A percentile compares a stretch with the other conserved stretches of the same genome.
Evolutionary conservation across 2,113 vertebrate genomes (phyloP).

Genomic region (Salvator merianae): DNA sequence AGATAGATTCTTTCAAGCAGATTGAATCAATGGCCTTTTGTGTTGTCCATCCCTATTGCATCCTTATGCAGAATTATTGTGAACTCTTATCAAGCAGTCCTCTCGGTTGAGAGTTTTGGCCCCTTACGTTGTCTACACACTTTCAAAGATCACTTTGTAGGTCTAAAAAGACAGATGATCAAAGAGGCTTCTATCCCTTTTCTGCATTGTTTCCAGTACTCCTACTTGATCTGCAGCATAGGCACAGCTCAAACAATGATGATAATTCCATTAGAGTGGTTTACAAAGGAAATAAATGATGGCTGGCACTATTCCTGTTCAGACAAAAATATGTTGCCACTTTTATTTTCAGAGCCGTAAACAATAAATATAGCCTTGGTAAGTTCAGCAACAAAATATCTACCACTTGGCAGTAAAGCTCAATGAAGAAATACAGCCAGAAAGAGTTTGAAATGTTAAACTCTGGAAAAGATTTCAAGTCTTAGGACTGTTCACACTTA

Average conservation of each 20-base stretch:
- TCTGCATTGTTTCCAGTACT: not conserved
- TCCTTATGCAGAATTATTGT: no score
- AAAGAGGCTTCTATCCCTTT: no score
- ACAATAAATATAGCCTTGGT: slow-evolving; percentile 23
- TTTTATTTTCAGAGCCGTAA: slow-evolving; percentile 55
- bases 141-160: no score
- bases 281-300: slow-evolving; percentile 37
- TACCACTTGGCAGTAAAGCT: slow-evolving; percentile 48
- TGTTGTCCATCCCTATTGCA: no score
- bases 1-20: no score
- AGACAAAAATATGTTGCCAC: slow-evolving; percentile 46
- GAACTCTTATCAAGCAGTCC: no score
- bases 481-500: no score
- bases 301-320: slow-evolving; percentile 43
- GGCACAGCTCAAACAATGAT: not conserved
- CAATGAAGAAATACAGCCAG: slow-evolving; percentile 32
- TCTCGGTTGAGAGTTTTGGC: no score
- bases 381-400: slow-evolving; percentile 48
- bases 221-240: not conserved
- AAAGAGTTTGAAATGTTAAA: not conserved
- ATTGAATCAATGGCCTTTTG: no score
- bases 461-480: not conserved
- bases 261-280: slow-evolving; percentile 25
- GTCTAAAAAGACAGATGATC: no score
- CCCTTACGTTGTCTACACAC: no score